Percentiles rank a stretch among this genome's conserved stretches.
These are phyloP conservation scores for Diachasma alloeum DNA, from an alignment of 1,140 invertebrate genomes.

Conservation along the genomic window DNA sequence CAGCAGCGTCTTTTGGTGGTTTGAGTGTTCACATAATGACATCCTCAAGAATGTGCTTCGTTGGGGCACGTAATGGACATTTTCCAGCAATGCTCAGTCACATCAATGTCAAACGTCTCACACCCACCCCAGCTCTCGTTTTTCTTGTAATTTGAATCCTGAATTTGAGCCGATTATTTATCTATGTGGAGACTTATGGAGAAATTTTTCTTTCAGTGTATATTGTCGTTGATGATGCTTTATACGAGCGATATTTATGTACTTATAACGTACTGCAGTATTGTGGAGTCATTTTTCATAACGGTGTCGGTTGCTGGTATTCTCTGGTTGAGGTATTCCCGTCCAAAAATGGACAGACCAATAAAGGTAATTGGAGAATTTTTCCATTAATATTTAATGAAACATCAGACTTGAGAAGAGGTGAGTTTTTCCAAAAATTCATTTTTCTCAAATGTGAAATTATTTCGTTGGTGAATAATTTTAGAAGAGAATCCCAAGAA, in stretches of 20 bases:
- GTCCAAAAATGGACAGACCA: constrained; percentile 81
- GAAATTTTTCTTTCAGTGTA: constrained; percentile 65
- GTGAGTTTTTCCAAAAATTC: too few species aligned
- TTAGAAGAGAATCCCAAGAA: too few species aligned
- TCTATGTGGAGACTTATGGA: background rate
- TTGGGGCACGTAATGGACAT: constrained; percentile 89
- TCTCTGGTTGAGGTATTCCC: constrained; percentile 84
- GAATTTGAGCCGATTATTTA: background rate
- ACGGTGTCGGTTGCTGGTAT: constrained; percentile 88
- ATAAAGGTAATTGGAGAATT: constrained; percentile 78
- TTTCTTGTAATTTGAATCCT: constrained; percentile 75
- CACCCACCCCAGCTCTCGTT: constrained; percentile 85
- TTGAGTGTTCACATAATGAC: constrained; percentile 91
- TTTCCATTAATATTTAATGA: too few species aligned
- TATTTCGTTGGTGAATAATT: too few species aligned
- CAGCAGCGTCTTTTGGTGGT: constrained; percentile 85
- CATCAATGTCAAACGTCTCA: constrained; percentile 82
- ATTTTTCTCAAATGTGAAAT: too few species aligned
- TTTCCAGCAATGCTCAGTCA: constrained; percentile 85
- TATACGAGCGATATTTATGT: constrained; percentile 85
- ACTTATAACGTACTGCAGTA: constrained; percentile 93
- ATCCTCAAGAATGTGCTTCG: constrained; percentile 90
- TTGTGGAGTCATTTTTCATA: constrained; percentile 93
- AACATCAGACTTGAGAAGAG: too few species aligned
- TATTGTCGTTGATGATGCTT: constrained; percentile 86